Base-by-base conservation (phyloP, 2,888 invertebrate species). In the Podotricha telesiphe region DNA sequence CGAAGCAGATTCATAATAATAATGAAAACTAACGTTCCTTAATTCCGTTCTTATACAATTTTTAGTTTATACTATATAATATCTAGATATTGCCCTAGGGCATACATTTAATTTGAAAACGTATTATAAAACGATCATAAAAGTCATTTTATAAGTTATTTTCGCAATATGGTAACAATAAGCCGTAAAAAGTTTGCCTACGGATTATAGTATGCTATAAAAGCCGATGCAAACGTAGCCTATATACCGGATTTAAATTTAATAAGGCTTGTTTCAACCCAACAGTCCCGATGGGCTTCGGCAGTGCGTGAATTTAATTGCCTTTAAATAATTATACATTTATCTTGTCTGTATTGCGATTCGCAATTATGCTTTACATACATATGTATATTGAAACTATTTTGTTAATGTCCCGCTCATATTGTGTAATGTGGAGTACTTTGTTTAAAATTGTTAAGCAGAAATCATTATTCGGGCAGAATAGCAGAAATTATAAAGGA, bases 181-280 rank as follows among this genome's bases (percentile, higher is more conserved):
- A 48, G 69, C 72, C 67, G 70, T 75, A 73, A 74, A 72, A 75
- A 74, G 68, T 71, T 72, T 70, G 63, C 71, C 73, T 61, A 70
- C 65, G 68, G 73, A 72, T 73, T 76, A 72, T 74, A 73, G 63
- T 70, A 42, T 69, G 80, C 78, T 74, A 78, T 84, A 84, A 85
- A 84, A 79, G 80, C 62, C 78, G 61, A 63, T 69, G 63, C 15
- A 66, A 47, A 58, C 76, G 58, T 58, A 73, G 73, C 77, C 78
- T 82, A 77, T 80, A 79, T 80, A 78, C 73, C 78, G 82, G 85
- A 87, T 88, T 84, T 85, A 88, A 86, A 80, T 86, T 89, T 88
- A 88, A 89, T 88, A 86, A 85, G 84, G 86, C 86, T 86, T 84
- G 85, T 76, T 87, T 86, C 81, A 50, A 48, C 59, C 67, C 22